Evolutionary conservation across 37 sponge, comb jelly and placozoan species (phyloP), one percentile per base, ranked within the genome.

Genomic region (Beroe forskalii): DNA sequence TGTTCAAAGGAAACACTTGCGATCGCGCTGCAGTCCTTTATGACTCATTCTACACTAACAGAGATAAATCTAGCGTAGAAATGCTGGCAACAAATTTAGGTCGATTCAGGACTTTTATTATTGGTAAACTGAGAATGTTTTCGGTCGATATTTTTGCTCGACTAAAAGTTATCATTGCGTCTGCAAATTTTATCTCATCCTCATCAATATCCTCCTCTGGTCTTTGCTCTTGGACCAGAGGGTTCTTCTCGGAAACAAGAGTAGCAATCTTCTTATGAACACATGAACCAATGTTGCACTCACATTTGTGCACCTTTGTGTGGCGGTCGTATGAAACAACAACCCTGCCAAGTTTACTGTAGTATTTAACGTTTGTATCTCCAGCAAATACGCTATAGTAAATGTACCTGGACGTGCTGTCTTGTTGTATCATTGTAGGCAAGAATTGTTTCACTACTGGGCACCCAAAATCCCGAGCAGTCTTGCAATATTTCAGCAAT

Each of bases 301-400:
- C 66, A 63, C 66, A 63, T 63, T 63, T 63, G n/a, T 63, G 66
- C 6, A 30, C 6, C n/a, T 63, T 8, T 4, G 23, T 63, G n/a
- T 30, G 6, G 4, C 66, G 9, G n/a, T 63, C 66, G 25, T 63
- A 63, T 23, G 66, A 28, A 20, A 63, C 66, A 4, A 63, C 6
- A 4, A 63, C 66, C 20, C 66, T 24, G 2, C 66, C 24, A 4
- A 63, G 25, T 3, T 20, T 8, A 63, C 66, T 63, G 25, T 63
- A 63, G 66, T 63, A 63, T 63, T 63, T 63, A 6, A 19, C 2
- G 4, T n/a, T 20, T 3, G 3, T 19, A 20, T 8, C 25, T 3
- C 66, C 66, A 63, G 66, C 66, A 63, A 63, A 63, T 19, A 63
- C 66, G 25, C 66, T 63, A 20, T 63, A 63, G 25, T 63, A 63